Percentiles rank a stretch among this genome's conserved stretches.
Evolutionary conservation across 2,113 vertebrate species (phyloP).

Genomic region (Peromyscus californicus): DNA sequence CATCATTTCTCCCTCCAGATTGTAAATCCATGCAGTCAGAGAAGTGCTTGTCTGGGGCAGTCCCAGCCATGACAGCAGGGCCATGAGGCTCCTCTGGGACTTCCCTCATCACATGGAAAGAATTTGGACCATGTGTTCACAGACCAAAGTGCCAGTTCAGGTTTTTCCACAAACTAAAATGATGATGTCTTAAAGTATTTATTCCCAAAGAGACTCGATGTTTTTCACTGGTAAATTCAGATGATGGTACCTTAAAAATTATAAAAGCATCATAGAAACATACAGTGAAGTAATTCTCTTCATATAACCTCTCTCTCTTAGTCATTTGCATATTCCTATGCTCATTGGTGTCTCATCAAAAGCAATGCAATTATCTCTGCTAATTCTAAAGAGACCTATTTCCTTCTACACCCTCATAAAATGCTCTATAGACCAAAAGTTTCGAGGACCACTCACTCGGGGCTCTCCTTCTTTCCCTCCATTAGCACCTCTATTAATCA

Average conservation of each 20-base stretch:
- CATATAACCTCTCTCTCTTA: conserved; percentile 66
- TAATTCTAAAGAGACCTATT: conserved; percentile 73
- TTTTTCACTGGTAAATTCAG: conserved; percentile 26
- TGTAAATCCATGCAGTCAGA: background rate
- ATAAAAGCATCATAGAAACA: conserved; percentile 49
- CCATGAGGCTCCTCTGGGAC: background rate
- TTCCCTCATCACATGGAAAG: background rate
- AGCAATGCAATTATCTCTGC: conserved; percentile 71
- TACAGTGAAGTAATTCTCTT: conserved; percentile 49
- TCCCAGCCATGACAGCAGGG: background rate
- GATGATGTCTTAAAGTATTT: conserved; percentile 47
- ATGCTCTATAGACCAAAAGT: conserved; percentile 74
- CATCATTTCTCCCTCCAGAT: background rate
- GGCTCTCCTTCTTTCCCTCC: conserved; percentile 38
- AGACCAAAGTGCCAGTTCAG: conserved; percentile 30
- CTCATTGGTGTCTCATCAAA: conserved; percentile 69
- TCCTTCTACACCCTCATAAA: conserved; percentile 72
- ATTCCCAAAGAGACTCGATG: conserved; percentile 5
- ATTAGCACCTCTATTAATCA: conserved; percentile 79
- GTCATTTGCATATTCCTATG: conserved; percentile 58
- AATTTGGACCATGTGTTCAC: background rate
- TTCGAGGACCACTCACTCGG: conserved; percentile 54
- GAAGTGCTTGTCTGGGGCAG: background rate
- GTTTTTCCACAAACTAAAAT: conserved; percentile 13
- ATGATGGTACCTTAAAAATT: conserved; percentile 43